Evolutionary conservation across 2,113 vertebrate species (phyloP), one percentile per base, ranked within the genome.

Genomic region (Gymnarchus niloticus): DNA sequence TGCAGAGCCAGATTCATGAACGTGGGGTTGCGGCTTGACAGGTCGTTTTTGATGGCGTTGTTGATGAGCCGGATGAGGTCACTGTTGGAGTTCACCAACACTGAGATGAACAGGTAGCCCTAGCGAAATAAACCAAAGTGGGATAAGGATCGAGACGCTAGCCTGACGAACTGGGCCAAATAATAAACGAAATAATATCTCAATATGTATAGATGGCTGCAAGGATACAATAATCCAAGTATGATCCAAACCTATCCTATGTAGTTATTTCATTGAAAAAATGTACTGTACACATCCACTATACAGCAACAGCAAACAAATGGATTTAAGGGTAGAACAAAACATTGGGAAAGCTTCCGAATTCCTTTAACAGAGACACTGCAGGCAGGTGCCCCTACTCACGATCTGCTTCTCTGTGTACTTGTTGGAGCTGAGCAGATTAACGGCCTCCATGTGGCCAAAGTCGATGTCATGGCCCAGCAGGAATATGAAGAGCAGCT

Each of bases 341-440:
- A 21, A 37, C 17, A 48, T 7, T 7, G 44, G 37, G 44, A 78
- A 78, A 78, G 73, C 17, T n/a, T 1, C 21, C 41, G 23, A 19
- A 48, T 17, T 78, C 5, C 19, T 78, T 25, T 14, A 28, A 33
- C 4, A 14, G 1, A 33, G 4, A 28, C 14, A 21, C 0, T 14
- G 5, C n/a, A 19, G 49, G 9, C 28, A 3, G 25, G 3, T 33
- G 3, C 21, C 14, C 9, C 41, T 28, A 95, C 96, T 96, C 93
- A 98, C 97, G 48, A 98, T 98, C 91, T 98, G 97, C 90, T 98
- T 98, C 92, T 98, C 97, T 0, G 97, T 98, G 93, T 98, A 98
- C 88, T 97, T 98, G 90, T 98, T 98, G 90, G 97, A 98, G 90
- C 97, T 98, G 8, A 98, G 95, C 90, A 98, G 92, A 92, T 98